Percentiles rank a stretch among this genome's conserved stretches.
These are phyloP conservation scores for Pygocentrus nattereri DNA, from an alignment of 2,797 vertebrate species.

Conservation along the genomic window DNA sequence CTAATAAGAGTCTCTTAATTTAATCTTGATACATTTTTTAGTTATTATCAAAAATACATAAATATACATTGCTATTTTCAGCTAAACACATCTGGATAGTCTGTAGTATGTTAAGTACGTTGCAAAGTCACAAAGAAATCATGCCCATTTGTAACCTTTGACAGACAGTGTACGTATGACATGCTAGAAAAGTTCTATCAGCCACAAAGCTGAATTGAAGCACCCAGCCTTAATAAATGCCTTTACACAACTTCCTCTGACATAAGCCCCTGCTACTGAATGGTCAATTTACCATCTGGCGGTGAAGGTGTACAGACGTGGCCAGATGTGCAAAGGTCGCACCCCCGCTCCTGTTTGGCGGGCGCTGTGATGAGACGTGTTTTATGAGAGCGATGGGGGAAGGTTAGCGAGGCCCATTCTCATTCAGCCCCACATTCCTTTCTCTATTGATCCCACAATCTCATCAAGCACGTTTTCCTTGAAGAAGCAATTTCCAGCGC, in stretches of 20 bases:
- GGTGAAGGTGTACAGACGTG: neutral
- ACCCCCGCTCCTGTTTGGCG: conserved; percentile 39
- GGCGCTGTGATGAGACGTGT: conserved; percentile 68
- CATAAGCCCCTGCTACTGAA: conserved; percentile 19
- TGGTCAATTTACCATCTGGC: conserved; percentile 50
- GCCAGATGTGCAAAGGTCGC: conserved; percentile 44
- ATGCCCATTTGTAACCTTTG: neutral
- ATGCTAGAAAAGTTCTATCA: neutral
- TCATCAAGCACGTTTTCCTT: conserved; percentile 81
- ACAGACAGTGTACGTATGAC: neutral
- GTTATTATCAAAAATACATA: too few relatives aligned
- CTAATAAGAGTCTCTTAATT: too few relatives aligned
- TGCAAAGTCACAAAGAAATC: too few relatives aligned
- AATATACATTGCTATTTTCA: neutral
- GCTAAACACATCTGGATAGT: neutral
- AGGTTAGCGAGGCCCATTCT: conserved; percentile 65
- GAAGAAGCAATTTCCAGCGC: conserved; percentile 83
- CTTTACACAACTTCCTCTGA: conserved; percentile 30
- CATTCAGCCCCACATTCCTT: conserved; percentile 66
- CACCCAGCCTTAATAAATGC: neutral
- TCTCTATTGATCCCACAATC: conserved; percentile 80
- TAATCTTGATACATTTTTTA: too few relatives aligned
- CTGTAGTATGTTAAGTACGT: neutral
- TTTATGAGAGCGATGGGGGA: conserved; percentile 70
- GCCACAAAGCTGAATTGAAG: neutral